phyloP scores from a whole-genome alignment of 2,113 vertebrate species.

The Regulus satrapa region DNA sequence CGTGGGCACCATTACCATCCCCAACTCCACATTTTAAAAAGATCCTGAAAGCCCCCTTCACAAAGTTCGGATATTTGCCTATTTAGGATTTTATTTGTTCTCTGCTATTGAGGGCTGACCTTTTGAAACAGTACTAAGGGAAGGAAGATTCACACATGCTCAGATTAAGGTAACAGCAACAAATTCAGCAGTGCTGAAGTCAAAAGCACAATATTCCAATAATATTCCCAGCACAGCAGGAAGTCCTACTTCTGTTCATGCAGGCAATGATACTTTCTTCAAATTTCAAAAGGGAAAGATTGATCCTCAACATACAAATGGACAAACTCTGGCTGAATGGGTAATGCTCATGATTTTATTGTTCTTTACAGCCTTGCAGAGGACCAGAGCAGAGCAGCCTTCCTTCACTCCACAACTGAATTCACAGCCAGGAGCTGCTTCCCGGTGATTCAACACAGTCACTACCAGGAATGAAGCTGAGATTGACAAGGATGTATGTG shows the following conservation, averaged over 20 bases:
- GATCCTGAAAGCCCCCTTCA: not conserved
- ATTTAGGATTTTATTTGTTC: not conserved
- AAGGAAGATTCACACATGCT: not conserved
- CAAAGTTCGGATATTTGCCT: not conserved
- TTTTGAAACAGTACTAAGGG: not conserved
- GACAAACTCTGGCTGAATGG: not conserved
- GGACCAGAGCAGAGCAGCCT: not conserved
- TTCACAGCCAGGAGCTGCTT: conserved; percentile 12
- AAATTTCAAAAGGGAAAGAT: not conserved
- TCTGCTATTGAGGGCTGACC: not conserved
- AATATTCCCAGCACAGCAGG: not conserved
- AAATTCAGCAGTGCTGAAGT: not conserved
- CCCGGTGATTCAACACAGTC: not conserved
- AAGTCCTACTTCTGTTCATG: not conserved
- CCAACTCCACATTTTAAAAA: no score
- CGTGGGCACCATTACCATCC: fast-evolving
- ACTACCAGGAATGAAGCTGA: not conserved
- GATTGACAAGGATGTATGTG: not conserved
- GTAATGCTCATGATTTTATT: not conserved
- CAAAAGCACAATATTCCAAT: not conserved
- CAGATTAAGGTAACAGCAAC: not conserved
- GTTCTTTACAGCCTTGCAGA: not conserved
- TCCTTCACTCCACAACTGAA: not conserved
- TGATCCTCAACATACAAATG: not conserved
- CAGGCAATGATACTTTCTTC: not conserved